phyloP scores from a whole-genome alignment of 2,797 vertebrate species.

The Tiaroga cobitis region DNA sequence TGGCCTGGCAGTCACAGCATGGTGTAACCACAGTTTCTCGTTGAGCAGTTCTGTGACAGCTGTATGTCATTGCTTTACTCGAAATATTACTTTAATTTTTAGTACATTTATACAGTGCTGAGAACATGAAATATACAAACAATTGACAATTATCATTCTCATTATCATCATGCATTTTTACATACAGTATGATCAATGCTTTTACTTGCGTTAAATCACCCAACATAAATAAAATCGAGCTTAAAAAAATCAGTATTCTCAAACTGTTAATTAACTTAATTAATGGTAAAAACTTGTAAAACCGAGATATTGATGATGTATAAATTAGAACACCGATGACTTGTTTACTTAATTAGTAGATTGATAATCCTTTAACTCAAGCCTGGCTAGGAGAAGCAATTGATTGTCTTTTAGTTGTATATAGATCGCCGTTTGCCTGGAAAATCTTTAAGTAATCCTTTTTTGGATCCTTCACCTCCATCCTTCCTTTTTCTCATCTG shows the following conservation, averaged over 20 bases:
- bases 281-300: slow-evolving; percentile 60
- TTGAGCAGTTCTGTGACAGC: slow-evolving; percentile 29
- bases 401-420: slow-evolving; percentile 67
- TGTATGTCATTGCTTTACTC: slow-evolving; percentile 34
- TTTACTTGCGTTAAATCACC: slow-evolving; percentile 20
- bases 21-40: slow-evolving; percentile 50
- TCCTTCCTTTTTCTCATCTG: slow-evolving; percentile 25
- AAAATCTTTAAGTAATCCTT: slow-evolving; percentile 58
- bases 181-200: slow-evolving; percentile 6
- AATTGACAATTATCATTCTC: not conserved
- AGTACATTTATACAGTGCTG: not conserved
- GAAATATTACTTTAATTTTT: not conserved
- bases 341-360: slow-evolving; percentile 66
- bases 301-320: slow-evolving; percentile 60
- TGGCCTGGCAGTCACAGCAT: slow-evolving; percentile 75
- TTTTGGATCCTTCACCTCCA: slow-evolving; percentile 26
- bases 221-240: slow-evolving; percentile 37
- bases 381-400: slow-evolving; percentile 55
- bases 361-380: slow-evolving; percentile 66
- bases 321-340: slow-evolving; percentile 60
- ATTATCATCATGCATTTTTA: slow-evolving; percentile 4
- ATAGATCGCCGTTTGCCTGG: slow-evolving; percentile 61
- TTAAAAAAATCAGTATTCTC: slow-evolving; percentile 40
- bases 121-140: not conserved
- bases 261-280: slow-evolving; percentile 64